A percentile compares a stretch with the other conserved stretches of the same genome.
These are phyloP conservation scores for Gouania willdenowi DNA, from an alignment of 2,797 vertebrate genomes.

Conservation along the genomic window DNA sequence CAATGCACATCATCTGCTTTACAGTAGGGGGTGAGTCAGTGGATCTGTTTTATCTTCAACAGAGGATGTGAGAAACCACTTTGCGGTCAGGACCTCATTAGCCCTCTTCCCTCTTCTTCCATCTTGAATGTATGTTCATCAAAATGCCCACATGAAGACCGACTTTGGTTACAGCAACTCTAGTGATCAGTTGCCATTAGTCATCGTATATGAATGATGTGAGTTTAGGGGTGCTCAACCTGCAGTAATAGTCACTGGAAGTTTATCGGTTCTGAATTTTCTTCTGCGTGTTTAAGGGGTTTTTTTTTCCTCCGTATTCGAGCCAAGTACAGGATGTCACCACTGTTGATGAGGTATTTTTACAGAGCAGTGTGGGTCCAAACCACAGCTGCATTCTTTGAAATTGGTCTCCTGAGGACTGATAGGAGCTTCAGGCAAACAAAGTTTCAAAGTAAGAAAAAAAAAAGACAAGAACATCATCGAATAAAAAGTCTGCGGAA, in stretches of 20 bases:
- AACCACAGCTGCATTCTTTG: conserved; percentile 2
- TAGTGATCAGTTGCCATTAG: conserved; percentile 44
- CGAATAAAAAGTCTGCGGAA: not conserved
- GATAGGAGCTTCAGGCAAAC: conserved; percentile 2
- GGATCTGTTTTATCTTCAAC: conserved; percentile 28
- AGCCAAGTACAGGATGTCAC: conserved; percentile 14
- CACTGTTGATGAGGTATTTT: conserved; percentile 2
- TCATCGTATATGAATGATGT: conserved; percentile 30
- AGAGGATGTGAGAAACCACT: conserved; percentile 21
- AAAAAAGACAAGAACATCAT: not conserved
- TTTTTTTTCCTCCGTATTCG: no score
- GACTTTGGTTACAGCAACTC: conserved; percentile 33
- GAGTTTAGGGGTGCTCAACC: conserved; percentile 28
- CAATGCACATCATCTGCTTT: conserved; percentile 20
- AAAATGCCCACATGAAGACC: conserved; percentile 1
- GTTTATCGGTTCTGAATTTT: conserved; percentile 35
- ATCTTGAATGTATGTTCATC: not conserved
- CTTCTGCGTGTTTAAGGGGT: conserved; percentile 8
- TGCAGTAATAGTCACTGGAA: conserved; percentile 37
- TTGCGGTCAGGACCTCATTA: conserved; percentile 8
- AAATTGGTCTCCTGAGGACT: conserved; percentile 15
- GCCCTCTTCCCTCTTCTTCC: not conserved
- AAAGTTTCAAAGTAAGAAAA: conserved; percentile 16
- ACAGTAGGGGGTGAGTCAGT: conserved; percentile 14
- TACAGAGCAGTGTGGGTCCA: conserved; percentile 1